These are phyloP conservation scores for Tanypteryx hageni DNA, from an alignment of 2,888 invertebrate species.

Conservation along the genomic window DNA sequence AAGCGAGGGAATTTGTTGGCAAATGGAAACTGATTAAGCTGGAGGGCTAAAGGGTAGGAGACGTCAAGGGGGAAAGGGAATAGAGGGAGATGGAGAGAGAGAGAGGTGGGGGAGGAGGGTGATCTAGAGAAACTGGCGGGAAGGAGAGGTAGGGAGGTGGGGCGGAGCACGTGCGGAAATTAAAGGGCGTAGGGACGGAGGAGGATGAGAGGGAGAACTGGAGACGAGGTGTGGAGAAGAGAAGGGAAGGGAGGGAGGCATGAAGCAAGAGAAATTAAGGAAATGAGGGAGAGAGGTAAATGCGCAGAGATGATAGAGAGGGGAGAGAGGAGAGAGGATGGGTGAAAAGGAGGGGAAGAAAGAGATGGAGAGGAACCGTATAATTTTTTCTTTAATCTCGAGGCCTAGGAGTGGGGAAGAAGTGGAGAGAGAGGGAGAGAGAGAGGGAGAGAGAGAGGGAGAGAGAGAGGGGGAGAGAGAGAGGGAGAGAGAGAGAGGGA, in stretches of 20 bases:
- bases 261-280: neutral
- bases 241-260: neutral
- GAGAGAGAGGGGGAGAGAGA: too few relatives aligned
- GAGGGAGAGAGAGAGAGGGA: too few relatives aligned
- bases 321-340: neutral
- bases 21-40: conserved; percentile 62
- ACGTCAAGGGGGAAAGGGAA: neutral
- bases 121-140: neutral
- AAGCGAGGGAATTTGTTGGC: conserved; percentile 62
- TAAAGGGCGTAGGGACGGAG: neutral
- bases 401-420: too few relatives aligned
- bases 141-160: conserved; percentile 27
- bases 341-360: too few relatives aligned
- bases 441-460: too few relatives aligned
- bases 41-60: neutral
- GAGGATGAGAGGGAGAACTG: neutral
- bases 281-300: neutral
- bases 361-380: neutral
- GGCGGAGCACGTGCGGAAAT: neutral
- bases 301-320: neutral
- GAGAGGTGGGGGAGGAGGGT: neutral
- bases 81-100: neutral
- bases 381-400: conserved; percentile 4
- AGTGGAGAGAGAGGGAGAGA: conserved; percentile 16
- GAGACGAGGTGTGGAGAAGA: neutral